phyloP scores from a whole-genome alignment of 2,113 vertebrate species.

The Grallaria varia region DNA sequence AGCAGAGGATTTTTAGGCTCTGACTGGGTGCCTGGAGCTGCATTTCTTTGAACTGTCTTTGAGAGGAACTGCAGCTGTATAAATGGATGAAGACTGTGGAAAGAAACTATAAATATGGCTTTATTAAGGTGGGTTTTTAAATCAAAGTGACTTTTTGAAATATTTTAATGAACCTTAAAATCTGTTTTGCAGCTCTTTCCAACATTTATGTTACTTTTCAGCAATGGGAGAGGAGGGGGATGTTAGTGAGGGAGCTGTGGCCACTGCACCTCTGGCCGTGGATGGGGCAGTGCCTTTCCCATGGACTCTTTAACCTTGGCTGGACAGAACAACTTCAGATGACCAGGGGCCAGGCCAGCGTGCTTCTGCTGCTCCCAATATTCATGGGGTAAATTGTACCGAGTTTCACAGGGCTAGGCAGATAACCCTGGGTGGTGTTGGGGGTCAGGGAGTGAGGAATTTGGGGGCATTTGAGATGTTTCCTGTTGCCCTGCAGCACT shows the following conservation, averaged over 20 bases:
- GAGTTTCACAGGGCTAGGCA: neutral
- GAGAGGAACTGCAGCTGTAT: slow-evolving; percentile 54
- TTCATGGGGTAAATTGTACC: neutral
- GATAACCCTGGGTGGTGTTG: neutral
- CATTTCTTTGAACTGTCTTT: slow-evolving; percentile 54
- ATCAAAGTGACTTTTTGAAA: slow-evolving; percentile 56
- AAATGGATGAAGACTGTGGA: slow-evolving; percentile 56
- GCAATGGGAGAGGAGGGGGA: neutral
- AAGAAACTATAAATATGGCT: slow-evolving; percentile 60
- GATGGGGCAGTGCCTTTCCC: neutral
- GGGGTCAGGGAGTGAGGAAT: neutral
- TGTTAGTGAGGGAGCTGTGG: neutral
- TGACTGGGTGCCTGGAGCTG: slow-evolving; percentile 53
- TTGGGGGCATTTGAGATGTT: neutral
- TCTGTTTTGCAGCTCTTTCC: slow-evolving; percentile 16
- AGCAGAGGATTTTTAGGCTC: slow-evolving; percentile 44
- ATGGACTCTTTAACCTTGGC: neutral
- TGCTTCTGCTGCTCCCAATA: neutral
- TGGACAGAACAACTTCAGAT: neutral
- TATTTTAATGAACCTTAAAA: slow-evolving; percentile 53
- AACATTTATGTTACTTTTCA: slow-evolving; percentile 2
- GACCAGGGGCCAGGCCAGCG: neutral
- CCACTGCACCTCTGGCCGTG: neutral
- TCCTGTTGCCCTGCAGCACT: neutral
- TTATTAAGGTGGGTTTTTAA: slow-evolving; percentile 48